Evolutionary conservation across 2,113 vertebrate species (phyloP), one percentile per base, ranked within the genome.

Genomic region (Anoura caudifer): DNA sequence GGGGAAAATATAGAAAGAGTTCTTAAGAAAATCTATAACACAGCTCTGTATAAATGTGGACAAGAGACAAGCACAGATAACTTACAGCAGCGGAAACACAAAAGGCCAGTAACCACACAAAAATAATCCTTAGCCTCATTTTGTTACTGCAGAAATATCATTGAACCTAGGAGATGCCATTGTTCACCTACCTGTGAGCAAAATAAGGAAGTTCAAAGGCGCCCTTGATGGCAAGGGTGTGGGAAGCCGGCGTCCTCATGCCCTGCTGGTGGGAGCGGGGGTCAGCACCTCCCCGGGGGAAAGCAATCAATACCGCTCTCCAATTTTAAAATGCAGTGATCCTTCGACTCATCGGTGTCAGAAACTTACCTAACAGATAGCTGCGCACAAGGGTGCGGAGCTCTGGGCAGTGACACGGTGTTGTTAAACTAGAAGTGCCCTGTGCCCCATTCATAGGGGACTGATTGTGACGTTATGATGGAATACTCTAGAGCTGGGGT

Each of bases 201-300:
- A 47, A 91, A 15, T 45, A 4, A 41, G 38, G 54, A 36, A 31
- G 16, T n/a, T 31, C 16, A 17, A 12, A 8, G 69, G 36, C 16
- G 15, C 12, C 1, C 1, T 0, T 4, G 31, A 4, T 77, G 59
- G 59, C 47, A 19, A 19, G 2, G 41, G 70, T 47, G 3, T 10
- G 7, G 24, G 24, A 33, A n/a, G 47, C 12, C 14, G 5, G 14
- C 11, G 13, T 16, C 33, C 47, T 45, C 3, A 2, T 0, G 9
- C 31, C 14, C 20, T 12, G 22, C 41, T 26, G 2, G 36, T 8
- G 15, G 56, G 36, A 33, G 38, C 38, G 59, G 10, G 69, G 19
- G 17, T 38, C 11, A 3, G 17, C 59, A 59, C 47, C 38, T 26
- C 20, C 67, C 45, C 14, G 13, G 9, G 69, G 38, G 13, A 33